These are phyloP conservation scores for Isaurus tuberculatus DNA, from an alignment of 92 coral and sea anemone genomes.

Conservation along the genomic window DNA sequence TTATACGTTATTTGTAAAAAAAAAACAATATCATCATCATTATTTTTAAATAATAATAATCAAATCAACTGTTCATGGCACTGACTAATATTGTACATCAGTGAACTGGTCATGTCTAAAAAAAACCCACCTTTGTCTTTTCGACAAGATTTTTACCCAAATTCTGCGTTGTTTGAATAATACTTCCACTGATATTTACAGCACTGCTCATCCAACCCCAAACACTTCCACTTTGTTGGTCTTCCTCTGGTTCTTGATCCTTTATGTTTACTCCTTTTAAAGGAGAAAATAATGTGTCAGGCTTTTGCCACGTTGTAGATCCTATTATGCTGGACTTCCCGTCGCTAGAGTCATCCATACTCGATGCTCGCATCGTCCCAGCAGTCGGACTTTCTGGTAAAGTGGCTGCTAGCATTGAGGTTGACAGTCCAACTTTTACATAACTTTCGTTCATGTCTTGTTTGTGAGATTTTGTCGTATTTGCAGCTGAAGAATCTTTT, in stretches of 20 bases:
- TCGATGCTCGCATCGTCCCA: conserved; percentile 66
- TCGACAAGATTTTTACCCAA: conserved; percentile 96
- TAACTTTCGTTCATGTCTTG: conserved; percentile 32
- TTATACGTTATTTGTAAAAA: too few species aligned
- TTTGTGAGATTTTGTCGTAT: conserved; percentile 40
- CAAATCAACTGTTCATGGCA: neutral
- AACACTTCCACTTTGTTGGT: conserved; percentile 69
- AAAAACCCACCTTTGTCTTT: conserved; percentile 85
- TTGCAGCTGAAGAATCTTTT: conserved; percentile 47
- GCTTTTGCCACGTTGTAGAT: conserved; percentile 78
- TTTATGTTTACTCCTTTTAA: conserved; percentile 90
- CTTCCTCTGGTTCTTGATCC: conserved; percentile 65
- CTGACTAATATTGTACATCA: too few species aligned
- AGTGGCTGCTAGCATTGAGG: conserved; percentile 16
- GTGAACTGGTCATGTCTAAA: too few species aligned
- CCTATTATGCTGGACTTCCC: conserved; percentile 10
- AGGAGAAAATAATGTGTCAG: conserved; percentile 42
- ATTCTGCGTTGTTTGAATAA: conserved; percentile 90
- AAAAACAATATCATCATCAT: too few species aligned
- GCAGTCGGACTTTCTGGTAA: conserved; percentile 65
- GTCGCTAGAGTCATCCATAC: neutral
- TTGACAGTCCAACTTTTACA: conserved; percentile 27
- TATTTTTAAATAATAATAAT: neutral
- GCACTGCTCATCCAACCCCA: conserved; percentile 99
- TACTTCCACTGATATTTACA: conserved; percentile 75